Percentiles rank a stretch among this genome's conserved stretches.
Evolutionary conservation across 2,113 vertebrate genomes (phyloP).

Genomic region (Chroicocephalus ridibundus): DNA sequence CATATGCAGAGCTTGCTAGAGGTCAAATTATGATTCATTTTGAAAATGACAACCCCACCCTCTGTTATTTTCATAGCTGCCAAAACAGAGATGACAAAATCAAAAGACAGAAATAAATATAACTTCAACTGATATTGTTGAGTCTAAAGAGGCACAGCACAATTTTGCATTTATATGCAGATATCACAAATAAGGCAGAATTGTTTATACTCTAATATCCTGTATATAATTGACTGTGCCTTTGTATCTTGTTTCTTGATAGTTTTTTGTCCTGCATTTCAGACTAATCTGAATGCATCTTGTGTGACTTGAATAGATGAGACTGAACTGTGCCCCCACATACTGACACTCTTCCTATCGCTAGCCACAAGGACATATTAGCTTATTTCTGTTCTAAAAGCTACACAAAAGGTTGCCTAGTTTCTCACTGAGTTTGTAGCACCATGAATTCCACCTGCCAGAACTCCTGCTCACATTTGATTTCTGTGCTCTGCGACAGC

Average conservation of each 20-base stretch:
- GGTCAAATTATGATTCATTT: neutral
- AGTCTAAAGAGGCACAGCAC: neutral
- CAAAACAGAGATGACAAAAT: neutral
- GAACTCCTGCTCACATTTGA: neutral
- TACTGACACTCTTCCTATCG: neutral
- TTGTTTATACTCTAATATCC: neutral
- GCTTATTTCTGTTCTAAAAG: conserved; percentile 41
- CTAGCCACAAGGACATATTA: neutral
- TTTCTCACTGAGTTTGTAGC: conserved; percentile 20
- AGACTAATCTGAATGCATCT: neutral
- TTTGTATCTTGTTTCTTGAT: conserved; percentile 23
- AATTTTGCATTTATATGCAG: conserved; percentile 13
- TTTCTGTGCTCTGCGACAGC: neutral
- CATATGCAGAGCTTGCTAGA: neutral
- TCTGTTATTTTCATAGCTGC: neutral
- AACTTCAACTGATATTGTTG: neutral
- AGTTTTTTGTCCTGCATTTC: conserved; percentile 28
- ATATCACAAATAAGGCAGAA: neutral
- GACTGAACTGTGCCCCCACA: neutral
- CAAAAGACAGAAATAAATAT: neutral
- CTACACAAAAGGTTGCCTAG: neutral
- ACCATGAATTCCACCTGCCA: conserved; percentile 55
- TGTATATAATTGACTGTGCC: neutral
- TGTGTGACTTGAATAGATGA: neutral
- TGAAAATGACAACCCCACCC: neutral